Evolutionary conservation across 2,113 vertebrate genomes (phyloP), one percentile per base, ranked within the genome.

Genomic region (Galeopterus variegatus): DNA sequence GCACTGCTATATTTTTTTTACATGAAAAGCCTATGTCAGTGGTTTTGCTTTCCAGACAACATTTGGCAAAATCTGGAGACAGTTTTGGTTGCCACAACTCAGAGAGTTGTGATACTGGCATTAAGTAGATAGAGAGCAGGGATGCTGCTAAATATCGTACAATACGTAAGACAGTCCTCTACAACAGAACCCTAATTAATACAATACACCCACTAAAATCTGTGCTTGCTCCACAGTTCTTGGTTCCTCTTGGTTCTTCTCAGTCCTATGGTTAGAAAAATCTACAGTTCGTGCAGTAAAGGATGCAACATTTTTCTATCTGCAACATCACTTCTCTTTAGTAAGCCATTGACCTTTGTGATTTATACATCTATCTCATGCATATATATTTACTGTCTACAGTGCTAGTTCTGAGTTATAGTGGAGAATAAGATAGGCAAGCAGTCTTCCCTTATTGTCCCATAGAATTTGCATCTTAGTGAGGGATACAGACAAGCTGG

Each of bases 161-260:
- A 70, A 33, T 87, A 18, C 14, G 80, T 65, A 85, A 6, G 6
- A 62, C 17, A 95, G 62, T 12, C 21, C 62, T 14, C 48, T 24
- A 52, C 17, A 77, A 75, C 45, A 64, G 13, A 89, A 77, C 36
- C 26, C 8, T 15, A 2, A 76, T 11, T 48, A 45, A 73, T 73
- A 24, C 12, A 73, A 26, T 60, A 77, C 6, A 58, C 26, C 45
- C 13, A 67, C 6, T 52, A n/a, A 95, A 83, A 75, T 8, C 14
- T 88, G 1, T 60, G 1, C 31, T 90, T 89, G 7, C 5, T 64
- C 65, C 14, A 52, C 65, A 77, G 9, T 81, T 84, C 14, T 52
- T 92, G 73, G 13, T 94, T 90, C 54, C 41, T 72, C 45, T 77
- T 90, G 41, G 31, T 70, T 95, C 31, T 86, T 95, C 31, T 86